Conservation (phyloP, 2,797 vertebrate species). For the Gambelia wislizenii region DNA sequence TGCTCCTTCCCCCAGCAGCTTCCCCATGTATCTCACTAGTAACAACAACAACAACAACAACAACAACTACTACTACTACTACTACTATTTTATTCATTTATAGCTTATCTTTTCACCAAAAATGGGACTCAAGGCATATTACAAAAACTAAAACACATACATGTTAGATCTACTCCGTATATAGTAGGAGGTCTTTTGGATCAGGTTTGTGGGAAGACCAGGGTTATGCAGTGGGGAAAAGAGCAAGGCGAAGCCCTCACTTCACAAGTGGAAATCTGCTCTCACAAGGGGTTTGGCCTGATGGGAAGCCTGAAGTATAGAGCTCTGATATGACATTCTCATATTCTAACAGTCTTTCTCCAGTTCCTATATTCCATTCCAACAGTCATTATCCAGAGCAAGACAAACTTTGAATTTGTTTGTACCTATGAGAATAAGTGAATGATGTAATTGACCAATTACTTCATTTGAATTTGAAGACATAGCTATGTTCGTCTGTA, state of each 20-base stretch:
- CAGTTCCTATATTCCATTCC: not conserved
- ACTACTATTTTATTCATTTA: too few species aligned
- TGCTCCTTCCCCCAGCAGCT: too few species aligned
- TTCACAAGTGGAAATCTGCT: not conserved
- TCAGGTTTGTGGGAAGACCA: not conserved
- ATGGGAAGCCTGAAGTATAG: conserved; percentile 12
- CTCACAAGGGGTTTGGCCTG: too few species aligned
- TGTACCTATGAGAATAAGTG: not conserved
- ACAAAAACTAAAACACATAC: too few species aligned
- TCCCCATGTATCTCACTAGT: too few species aligned
- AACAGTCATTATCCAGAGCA: not conserved
- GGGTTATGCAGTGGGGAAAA: not conserved
- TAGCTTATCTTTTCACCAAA: too few species aligned
- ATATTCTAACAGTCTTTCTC: not conserved
- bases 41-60: too few species aligned
- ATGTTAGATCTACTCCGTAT: too few species aligned
- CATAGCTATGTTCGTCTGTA: not conserved
- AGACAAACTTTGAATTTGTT: conserved; percentile 33
- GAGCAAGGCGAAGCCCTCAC: not conserved
- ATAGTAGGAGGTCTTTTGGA: too few species aligned
- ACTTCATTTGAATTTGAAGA: not conserved
- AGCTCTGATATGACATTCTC: conserved; percentile 46
- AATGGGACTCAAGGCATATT: too few species aligned
- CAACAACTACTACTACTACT: too few species aligned
- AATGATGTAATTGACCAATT: not conserved